Evolutionary conservation across 2,888 invertebrate genomes (phyloP).

Genomic region (Disparrhopalites patrizii): DNA sequence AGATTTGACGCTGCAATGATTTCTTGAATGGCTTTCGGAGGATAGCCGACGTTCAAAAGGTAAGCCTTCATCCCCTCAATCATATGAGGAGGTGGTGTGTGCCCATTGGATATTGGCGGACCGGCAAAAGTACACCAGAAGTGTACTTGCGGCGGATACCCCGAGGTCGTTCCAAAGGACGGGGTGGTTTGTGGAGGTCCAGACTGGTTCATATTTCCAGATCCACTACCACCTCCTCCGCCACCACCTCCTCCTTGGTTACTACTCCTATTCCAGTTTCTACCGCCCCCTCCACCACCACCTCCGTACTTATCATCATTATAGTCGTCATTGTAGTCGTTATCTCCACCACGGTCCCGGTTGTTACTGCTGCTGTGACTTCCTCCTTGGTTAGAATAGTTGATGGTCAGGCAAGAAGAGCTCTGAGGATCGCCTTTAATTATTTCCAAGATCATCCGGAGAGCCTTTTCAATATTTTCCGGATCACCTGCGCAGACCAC

Average conservation of each 20-base stretch:
- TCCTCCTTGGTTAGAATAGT: slow-evolving; percentile 42
- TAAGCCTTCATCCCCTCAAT: slow-evolving; percentile 48
- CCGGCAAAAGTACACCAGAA: slow-evolving; percentile 49
- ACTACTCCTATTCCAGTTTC: slow-evolving; percentile 21
- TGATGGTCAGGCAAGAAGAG: slow-evolving; percentile 47
- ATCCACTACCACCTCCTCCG: slow-evolving; percentile 33
- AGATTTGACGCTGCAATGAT: slow-evolving; percentile 46
- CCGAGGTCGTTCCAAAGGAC: slow-evolving; percentile 34
- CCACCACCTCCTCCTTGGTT: slow-evolving; percentile 14
- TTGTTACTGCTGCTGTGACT: slow-evolving; percentile 30
- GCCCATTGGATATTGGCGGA: slow-evolving; percentile 47
- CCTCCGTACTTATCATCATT: slow-evolving; percentile 36
- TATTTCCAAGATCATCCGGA: slow-evolving; percentile 46
- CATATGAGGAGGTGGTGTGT: slow-evolving; percentile 48
- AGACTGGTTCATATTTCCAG: slow-evolving; percentile 26
- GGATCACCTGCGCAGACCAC: slow-evolving; percentile 39
- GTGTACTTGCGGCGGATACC: slow-evolving; percentile 48
- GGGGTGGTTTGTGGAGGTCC: slow-evolving; percentile 3
- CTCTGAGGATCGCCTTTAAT: slow-evolving; percentile 48
- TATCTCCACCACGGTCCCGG: slow-evolving; percentile 26
- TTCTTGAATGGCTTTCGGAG: slow-evolving; percentile 46
- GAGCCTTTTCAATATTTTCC: slow-evolving; percentile 46
- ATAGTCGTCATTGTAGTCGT: slow-evolving; percentile 45
- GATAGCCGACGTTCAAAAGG: slow-evolving; percentile 45
- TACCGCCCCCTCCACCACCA: slow-evolving; percentile 36